Evolutionary conservation across 2,888 invertebrate species (phyloP).

Genomic region (Drosophila atroscutellata): DNA sequence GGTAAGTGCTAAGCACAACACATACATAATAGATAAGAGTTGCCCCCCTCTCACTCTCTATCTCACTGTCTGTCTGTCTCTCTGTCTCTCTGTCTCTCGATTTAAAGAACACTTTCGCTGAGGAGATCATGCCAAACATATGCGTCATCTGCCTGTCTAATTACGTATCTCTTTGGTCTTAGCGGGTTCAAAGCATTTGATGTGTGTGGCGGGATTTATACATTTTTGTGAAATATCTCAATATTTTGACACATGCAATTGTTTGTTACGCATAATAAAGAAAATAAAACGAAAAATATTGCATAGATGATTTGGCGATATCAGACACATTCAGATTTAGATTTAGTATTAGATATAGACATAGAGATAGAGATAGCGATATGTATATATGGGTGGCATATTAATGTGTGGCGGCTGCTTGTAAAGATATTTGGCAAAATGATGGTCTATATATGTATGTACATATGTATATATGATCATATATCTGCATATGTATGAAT

Average conservation of each 20-base stretch:
- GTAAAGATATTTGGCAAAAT: constrained; percentile 33
- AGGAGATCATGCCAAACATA: constrained; percentile 49
- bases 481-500: constrained; percentile 62
- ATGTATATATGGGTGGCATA: neutral
- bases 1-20: constrained; percentile 86
- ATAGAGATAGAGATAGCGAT: neutral
- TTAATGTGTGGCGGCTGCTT: constrained; percentile 15
- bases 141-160: constrained; percentile 38
- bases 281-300: constrained; percentile 25
- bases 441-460: constrained; percentile 2
- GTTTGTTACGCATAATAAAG: constrained; percentile 59
- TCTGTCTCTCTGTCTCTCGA: neutral
- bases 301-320: constrained; percentile 40
- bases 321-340: constrained; percentile 14
- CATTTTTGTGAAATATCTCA: constrained; percentile 68
- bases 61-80: neutral
- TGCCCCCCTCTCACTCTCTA: neutral
- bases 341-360: neutral
- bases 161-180: neutral
- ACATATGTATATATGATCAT: constrained; percentile 17
- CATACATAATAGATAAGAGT: neutral
- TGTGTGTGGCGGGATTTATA: constrained; percentile 23
- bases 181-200: constrained; percentile 26
- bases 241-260: constrained; percentile 78
- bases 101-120: constrained; percentile 3